Evolutionary conservation across 2,797 vertebrate species (phyloP), one percentile per base, ranked within the genome.

Genomic region (Dromococcyx pavoninus): DNA sequence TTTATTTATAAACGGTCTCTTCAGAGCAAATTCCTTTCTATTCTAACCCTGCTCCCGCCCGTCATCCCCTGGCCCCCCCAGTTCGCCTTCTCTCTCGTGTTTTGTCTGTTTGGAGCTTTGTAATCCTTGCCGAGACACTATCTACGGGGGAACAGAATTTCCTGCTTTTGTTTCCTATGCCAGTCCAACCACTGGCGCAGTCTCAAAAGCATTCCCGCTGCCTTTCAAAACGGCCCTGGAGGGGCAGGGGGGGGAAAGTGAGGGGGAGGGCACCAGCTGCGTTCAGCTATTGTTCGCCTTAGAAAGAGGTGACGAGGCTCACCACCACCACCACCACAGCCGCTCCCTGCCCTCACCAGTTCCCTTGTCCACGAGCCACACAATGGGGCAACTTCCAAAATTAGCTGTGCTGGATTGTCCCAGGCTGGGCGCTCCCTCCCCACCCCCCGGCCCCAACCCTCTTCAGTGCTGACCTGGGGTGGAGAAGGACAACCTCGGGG

Each of bases 121-220:
- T 98, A 97, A 98, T 97, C 97, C 97, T 98, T 98, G 98, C 97
- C 97, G 97, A 98, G 98, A 97, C 97, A 97, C 98, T 98, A 98
- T 98, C 98, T 98, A 97, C 93, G 96, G 97, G 97, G 97, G 98
- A 98, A 98, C 98, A 98, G 98, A 97, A 97, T 97, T 98, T 98
- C 98, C 98, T 98, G 97, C 97, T 98, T 98, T 98, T 98, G 98
- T 98, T 97, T 98, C 97, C 97, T 98, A 97, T 98, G 97, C 97
- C 98, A 91, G 96, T 97, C 95, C 97, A 97, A 94, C 97, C 97
- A 97, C 97, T 98, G 98, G 98, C 98, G 94, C 96, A 92, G 96
- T 98, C 98, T 98, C 98, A 98, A 98, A 98, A 98, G 98, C 98
- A 98, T 98, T 98, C 98, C 97, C 97, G 81, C 97, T 97, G 95